A percentile compares a stretch with the other conserved stretches of the same genome.
Conservation (phyloP, 2,113 vertebrate genomes). For the Echinops telfairi region DNA sequence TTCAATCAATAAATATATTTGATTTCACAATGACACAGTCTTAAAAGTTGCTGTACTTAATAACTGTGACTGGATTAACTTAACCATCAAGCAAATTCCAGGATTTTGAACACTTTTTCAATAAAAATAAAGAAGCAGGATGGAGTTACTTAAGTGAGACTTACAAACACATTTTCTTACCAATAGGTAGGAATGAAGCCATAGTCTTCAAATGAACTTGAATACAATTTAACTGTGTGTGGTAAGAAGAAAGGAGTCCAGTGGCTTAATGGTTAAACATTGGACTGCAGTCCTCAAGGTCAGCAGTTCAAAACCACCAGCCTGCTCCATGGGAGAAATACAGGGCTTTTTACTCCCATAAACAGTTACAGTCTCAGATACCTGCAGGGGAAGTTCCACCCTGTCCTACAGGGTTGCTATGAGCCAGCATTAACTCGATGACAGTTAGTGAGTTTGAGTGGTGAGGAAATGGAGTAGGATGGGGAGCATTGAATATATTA, state of each 20-base stretch:
- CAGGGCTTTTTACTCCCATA: no score
- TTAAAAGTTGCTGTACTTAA: slow-evolving; percentile 8
- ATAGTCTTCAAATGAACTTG: neutral
- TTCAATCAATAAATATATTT: neutral
- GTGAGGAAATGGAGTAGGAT: neutral
- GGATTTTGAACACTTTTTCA: neutral
- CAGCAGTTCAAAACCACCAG: no score
- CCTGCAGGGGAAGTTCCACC: no score
- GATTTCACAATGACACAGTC: neutral
- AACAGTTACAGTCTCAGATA: no score
- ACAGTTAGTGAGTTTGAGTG: no score
- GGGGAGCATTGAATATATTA: neutral
- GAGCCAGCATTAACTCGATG: no score
- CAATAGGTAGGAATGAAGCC: neutral
- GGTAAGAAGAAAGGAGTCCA: no score
- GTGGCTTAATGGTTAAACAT: no score
- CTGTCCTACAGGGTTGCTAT: no score
- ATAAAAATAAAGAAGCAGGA: neutral
- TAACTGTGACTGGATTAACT: neutral
- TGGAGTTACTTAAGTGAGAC: neutral
- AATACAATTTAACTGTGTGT: neutral
- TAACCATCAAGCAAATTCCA: slow-evolving; percentile 9
- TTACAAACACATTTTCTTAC: neutral
- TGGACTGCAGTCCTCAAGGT: no score
- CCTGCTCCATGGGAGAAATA: no score